Evolutionary conservation across 2,113 vertebrate genomes (phyloP).

Genomic region (Cinclus cinclus): DNA sequence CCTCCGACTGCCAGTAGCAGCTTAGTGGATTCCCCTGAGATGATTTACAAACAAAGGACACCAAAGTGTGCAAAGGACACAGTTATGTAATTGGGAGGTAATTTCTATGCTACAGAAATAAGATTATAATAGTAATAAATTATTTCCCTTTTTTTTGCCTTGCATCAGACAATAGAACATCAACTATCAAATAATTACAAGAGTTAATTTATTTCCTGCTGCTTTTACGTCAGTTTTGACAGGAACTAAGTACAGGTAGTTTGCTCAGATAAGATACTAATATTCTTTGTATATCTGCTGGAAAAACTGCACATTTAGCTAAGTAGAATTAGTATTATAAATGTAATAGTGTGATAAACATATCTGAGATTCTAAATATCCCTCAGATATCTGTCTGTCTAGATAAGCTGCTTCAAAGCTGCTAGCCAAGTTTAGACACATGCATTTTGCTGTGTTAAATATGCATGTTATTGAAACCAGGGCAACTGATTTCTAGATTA

Average conservation of each 20-base stretch:
- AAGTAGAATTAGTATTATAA: background rate
- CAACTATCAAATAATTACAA: background rate
- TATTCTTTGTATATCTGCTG: conserved; percentile 11
- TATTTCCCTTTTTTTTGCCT: background rate
- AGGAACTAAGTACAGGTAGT: conserved; percentile 41
- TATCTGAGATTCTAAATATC: background rate
- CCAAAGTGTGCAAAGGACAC: background rate
- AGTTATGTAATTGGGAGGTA: background rate
- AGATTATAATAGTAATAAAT: background rate
- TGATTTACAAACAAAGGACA: conserved; percentile 33
- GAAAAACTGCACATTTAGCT: background rate
- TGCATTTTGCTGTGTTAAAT: background rate
- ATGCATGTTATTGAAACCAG: background rate
- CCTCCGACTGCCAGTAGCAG: background rate
- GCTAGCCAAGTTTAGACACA: background rate
- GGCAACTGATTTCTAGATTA: background rate
- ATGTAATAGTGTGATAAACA: background rate
- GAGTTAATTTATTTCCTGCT: conserved; percentile 4
- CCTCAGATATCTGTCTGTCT: background rate
- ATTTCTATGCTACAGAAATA: background rate
- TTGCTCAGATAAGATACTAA: background rate
- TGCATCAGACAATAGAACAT: background rate
- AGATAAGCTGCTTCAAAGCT: background rate
- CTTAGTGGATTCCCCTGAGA: conserved; percentile 5
- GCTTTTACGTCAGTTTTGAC: background rate